A percentile compares a stretch with the other conserved stretches of the same genome.
phyloP scores from a whole-genome alignment of 2,888 invertebrate genomes.

The Leptopilina drosophilae region DNA sequence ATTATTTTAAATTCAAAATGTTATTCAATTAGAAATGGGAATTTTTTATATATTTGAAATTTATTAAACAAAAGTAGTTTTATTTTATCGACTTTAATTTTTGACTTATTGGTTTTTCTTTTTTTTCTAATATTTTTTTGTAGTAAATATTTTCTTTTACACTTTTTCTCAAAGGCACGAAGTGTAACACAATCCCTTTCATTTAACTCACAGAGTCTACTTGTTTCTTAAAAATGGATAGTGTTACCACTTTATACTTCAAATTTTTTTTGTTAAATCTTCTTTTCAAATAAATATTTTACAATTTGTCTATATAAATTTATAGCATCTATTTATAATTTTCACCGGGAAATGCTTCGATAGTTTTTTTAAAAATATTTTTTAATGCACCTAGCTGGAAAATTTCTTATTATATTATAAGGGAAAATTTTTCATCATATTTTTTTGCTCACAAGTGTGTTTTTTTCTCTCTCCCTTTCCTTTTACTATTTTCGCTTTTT shows the following conservation, averaged over 20 bases:
- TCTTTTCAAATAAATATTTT: conserved; percentile 1
- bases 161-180: conserved; percentile 30
- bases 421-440: background rate
- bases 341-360: too few species aligned
- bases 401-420: background rate
- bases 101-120: background rate
- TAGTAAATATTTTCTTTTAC: background rate
- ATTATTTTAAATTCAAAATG: background rate
- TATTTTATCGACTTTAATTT: too few species aligned
- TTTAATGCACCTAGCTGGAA: background rate
- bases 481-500: conserved; percentile 40
- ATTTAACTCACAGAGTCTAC: conserved; percentile 23
- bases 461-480: conserved; percentile 47
- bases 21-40: conserved; percentile 8
- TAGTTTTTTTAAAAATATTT: background rate
- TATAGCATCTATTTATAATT: too few species aligned
- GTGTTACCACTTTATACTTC: background rate
- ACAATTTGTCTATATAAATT: background rate
- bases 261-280: background rate
- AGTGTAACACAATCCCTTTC: conserved; percentile 15
- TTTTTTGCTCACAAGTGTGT: background rate
- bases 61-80: background rate
- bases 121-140: background rate
- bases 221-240: conserved; percentile 13
- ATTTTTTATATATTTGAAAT: background rate